phyloP scores from a whole-genome alignment of 2,797 vertebrate species.

The Cuculus canorus region DNA sequence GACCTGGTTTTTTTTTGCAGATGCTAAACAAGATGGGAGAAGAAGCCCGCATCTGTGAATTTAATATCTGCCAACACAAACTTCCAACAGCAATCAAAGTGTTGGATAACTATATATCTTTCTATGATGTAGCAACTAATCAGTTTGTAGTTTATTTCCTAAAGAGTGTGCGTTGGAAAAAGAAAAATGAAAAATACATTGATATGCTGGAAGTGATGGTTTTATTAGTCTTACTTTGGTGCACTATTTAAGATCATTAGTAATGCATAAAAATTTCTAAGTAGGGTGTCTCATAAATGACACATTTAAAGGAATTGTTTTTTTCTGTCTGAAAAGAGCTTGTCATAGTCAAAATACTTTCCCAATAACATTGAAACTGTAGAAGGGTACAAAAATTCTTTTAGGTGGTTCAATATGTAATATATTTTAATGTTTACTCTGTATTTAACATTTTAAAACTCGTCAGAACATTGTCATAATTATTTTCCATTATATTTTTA shows the following conservation, averaged over 20 bases:
- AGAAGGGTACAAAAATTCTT: neutral
- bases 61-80: neutral
- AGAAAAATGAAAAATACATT: rapidly evolving
- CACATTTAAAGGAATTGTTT: neutral
- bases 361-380: neutral
- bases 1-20: neutral
- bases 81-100: neutral
- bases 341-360: neutral
- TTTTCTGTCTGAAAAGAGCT: neutral
- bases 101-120: neutral
- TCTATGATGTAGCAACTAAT: neutral
- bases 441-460: neutral
- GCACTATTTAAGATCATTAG: neutral
- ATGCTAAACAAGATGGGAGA: neutral
- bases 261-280: neutral
- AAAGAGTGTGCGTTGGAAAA: neutral
- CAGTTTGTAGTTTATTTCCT: neutral
- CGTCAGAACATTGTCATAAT: neutral
- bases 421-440: neutral
- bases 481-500: neutral
- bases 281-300: neutral
- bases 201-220: neutral
- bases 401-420: neutral
- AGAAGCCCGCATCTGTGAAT: neutral
- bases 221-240: neutral